Percentiles rank a stretch among this genome's conserved stretches.
phyloP scores from a whole-genome alignment of 2,888 invertebrate genomes.

The Sisyra nigra region DNA sequence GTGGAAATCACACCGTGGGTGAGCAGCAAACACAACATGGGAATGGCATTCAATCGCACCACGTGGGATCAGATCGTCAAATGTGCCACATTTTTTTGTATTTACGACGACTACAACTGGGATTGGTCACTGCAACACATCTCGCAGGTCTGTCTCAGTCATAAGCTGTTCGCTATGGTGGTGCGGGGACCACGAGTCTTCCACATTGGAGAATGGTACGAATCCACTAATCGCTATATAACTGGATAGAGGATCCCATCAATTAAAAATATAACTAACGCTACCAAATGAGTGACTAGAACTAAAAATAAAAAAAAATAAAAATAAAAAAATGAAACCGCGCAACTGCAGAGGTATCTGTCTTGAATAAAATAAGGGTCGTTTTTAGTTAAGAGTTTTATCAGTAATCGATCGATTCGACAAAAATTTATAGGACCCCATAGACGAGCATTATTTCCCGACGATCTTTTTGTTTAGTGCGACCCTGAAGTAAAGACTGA shows the following conservation, averaged over 20 bases:
- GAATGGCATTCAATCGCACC: conserved; percentile 82
- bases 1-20: conserved; percentile 89
- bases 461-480: too few species aligned
- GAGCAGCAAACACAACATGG: conserved; percentile 98
- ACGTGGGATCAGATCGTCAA: conserved; percentile 74
- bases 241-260: background rate
- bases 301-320: too few species aligned
- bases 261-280: too few species aligned
- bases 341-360: too few species aligned
- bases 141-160: conserved; percentile 63
- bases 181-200: conserved; percentile 89
- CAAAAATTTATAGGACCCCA: too few species aligned
- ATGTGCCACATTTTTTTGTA: conserved; percentile 77
- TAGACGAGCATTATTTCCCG: too few species aligned
- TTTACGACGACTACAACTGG: conserved; percentile 99
- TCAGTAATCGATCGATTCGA: too few species aligned
- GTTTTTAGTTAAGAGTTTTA: too few species aligned
- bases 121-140: conserved; percentile 93
- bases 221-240: conserved; percentile 11
- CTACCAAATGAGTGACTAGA: too few species aligned
- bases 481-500: too few species aligned
- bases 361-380: too few species aligned
- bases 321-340: too few species aligned
- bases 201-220: conserved; percentile 97
- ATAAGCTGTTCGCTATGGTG: conserved; percentile 72